Conservation (phyloP, 37 sponge, comb jelly and placozoan genomes). For the Theonella swinhoei region DNA sequence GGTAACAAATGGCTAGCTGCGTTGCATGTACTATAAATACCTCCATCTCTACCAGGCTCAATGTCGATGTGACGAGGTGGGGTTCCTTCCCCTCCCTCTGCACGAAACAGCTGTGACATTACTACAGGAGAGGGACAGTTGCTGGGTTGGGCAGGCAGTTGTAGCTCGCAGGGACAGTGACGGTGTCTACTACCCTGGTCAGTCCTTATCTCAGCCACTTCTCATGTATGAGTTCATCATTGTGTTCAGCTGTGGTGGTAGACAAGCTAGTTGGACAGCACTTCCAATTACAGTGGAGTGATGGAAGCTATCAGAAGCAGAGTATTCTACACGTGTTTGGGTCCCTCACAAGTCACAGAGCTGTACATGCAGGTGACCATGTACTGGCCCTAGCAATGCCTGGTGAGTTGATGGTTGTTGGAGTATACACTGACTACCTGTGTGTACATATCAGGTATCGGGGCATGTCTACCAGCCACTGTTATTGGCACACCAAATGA, state of each 20-base stretch:
- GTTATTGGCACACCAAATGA: neutral
- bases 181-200: conserved; percentile 72
- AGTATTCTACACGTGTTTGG: conserved; percentile 63
- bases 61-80: too few species aligned
- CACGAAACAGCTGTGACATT: conserved; percentile 33
- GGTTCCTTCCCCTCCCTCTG: too few species aligned
- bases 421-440: neutral
- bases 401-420: neutral
- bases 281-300: conserved; percentile 39
- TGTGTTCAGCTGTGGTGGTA: conserved; percentile 49
- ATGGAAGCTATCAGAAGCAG: conserved; percentile 32
- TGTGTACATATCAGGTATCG: neutral
- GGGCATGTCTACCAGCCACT: neutral
- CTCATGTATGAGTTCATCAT: neutral
- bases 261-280: conserved; percentile 14
- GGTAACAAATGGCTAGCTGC: neutral
- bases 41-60: neutral
- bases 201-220: neutral
- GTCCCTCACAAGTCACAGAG: conserved; percentile 21
- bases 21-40: neutral
- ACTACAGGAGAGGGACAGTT: conserved; percentile 46
- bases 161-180: conserved; percentile 58
- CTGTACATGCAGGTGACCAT: conserved; percentile 52
- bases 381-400: conserved; percentile 63
- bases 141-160: conserved; percentile 68